Evolutionary conservation across 2,113 vertebrate species (phyloP).

Genomic region (Sinocyclocheilus rhinocerous): DNA sequence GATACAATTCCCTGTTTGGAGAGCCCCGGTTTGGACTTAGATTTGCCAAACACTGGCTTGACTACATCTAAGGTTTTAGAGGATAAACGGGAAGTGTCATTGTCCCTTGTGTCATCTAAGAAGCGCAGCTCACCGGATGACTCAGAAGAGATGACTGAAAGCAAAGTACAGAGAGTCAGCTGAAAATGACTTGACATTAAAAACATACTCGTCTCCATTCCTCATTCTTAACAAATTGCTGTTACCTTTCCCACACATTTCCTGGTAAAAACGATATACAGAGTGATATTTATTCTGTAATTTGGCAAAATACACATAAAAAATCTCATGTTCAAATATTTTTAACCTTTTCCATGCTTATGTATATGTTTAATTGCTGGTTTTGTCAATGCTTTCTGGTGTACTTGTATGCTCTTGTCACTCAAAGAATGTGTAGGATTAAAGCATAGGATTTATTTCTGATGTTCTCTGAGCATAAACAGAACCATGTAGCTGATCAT

Average conservation of each 20-base stretch:
- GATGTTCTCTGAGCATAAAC: not conserved
- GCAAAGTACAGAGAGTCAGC: constrained; percentile 57
- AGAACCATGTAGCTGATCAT: not conserved
- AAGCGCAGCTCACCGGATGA: constrained; percentile 54
- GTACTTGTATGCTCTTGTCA: not conserved
- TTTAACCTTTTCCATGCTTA: not conserved
- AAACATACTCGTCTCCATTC: not conserved
- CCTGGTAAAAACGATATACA: not conserved
- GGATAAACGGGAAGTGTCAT: constrained; percentile 11
- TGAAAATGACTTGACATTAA: constrained; percentile 35
- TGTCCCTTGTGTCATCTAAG: constrained; percentile 1
- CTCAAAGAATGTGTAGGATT: not conserved
- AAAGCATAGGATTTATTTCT: not conserved
- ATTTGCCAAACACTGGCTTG: constrained; percentile 33
- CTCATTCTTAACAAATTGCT: not conserved
- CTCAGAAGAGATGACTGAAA: constrained; percentile 31
- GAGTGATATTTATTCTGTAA: not conserved
- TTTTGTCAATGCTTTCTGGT: not conserved
- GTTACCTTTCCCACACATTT: not conserved
- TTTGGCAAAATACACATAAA: not conserved
- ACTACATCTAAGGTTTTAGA: constrained; percentile 42
- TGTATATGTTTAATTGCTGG: not conserved
- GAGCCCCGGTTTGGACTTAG: constrained; percentile 40
- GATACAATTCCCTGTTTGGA: constrained; percentile 43
- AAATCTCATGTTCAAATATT: not conserved